phyloP scores from a whole-genome alignment of 2,113 vertebrate genomes.

The Pyxicephalus adspersus region DNA sequence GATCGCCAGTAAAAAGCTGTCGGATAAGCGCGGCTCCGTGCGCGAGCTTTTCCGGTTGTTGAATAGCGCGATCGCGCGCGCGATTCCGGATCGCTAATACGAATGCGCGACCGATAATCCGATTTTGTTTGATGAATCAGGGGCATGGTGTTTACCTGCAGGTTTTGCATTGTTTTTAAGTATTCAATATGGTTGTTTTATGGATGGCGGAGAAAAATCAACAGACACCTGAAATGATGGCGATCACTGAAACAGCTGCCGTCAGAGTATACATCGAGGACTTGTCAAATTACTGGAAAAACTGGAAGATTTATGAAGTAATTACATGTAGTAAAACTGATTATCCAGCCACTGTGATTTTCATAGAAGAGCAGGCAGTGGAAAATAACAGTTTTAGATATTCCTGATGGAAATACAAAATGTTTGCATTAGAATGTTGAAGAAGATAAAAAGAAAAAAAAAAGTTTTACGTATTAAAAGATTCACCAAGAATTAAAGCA shows the following conservation, averaged over 20 bases:
- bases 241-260: neutral
- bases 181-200: constrained; percentile 12
- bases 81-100: too few relatives aligned
- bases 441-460: constrained; percentile 14
- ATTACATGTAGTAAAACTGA: neutral
- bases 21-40: too few relatives aligned
- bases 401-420: neutral
- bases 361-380: neutral
- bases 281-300: neutral
- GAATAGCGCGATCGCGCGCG: too few relatives aligned
- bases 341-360: neutral
- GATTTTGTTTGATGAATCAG: too few relatives aligned
- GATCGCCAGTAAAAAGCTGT: too few relatives aligned
- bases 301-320: constrained; percentile 27
- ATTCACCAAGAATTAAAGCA: neutral
- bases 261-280: neutral
- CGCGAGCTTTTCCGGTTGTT: too few relatives aligned
- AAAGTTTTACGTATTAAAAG: neutral
- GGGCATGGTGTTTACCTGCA: neutral
- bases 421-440: neutral
- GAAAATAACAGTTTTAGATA: constrained; percentile 11
- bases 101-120: too few relatives aligned
- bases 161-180: neutral
- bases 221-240: constrained; percentile 1
- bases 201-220: neutral